These are phyloP conservation scores for Macrotis lagotis DNA, from an alignment of 2,113 vertebrate genomes.

Conservation along the genomic window DNA sequence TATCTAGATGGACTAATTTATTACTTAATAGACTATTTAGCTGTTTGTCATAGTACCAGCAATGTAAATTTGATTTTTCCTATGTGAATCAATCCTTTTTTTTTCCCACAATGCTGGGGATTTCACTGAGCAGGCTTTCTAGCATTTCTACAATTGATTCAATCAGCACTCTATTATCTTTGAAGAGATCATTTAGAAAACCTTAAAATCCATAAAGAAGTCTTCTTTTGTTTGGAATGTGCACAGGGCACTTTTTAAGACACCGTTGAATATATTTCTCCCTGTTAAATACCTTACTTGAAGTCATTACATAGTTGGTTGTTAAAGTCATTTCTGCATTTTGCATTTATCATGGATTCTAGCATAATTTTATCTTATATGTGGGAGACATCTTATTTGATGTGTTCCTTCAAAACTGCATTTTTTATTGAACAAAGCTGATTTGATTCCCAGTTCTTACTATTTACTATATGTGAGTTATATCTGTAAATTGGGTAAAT, in stretches of 20 bases:
- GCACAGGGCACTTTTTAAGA: neutral
- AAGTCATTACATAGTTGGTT: neutral
- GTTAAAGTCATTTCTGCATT: neutral
- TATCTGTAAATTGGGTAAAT: neutral
- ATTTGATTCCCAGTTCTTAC: neutral
- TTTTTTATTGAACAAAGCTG: neutral
- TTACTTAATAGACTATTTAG: neutral
- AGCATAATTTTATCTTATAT: neutral
- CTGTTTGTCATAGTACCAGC: neutral
- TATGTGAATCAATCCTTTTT: neutral
- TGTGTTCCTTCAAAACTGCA: neutral
- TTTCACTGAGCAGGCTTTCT: neutral
- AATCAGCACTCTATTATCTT: neutral
- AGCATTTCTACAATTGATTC: neutral
- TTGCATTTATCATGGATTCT: neutral
- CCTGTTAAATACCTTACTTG: neutral
- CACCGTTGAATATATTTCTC: neutral
- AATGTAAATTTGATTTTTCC: neutral
- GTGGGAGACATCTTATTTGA: neutral
- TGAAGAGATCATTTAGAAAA: conserved; percentile 3
- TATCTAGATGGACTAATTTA: neutral
- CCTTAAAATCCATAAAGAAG: neutral
- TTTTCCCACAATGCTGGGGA: neutral
- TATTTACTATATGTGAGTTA: neutral
- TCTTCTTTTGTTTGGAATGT: neutral